A percentile compares a stretch with the other conserved stretches of the same genome.
Conservation (phyloP, 2,797 vertebrate species). For the Sternotherus odoratus region DNA sequence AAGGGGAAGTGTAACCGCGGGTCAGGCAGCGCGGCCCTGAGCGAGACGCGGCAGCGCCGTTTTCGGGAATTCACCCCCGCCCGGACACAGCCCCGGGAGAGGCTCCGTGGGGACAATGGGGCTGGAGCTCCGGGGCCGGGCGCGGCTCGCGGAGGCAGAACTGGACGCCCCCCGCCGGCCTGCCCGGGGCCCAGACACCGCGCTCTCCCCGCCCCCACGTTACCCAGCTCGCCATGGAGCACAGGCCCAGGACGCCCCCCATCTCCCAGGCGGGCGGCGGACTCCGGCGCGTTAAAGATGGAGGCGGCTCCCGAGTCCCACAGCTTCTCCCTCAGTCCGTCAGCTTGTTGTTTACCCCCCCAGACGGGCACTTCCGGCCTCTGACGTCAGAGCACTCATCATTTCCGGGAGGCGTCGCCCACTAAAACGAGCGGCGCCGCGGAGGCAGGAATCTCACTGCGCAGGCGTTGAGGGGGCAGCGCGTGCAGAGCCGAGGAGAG, state of each 20-base stretch:
- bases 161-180: background rate
- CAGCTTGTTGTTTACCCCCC: slow-evolving; percentile 76
- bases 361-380: slow-evolving; percentile 44
- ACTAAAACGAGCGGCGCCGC: background rate
- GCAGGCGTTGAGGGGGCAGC: background rate
- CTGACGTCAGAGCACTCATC: background rate
- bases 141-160: background rate
- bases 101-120: background rate
- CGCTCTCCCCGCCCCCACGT: slow-evolving; percentile 15
- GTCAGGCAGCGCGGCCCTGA: background rate
- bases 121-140: too few relatives aligned
- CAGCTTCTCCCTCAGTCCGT: background rate
- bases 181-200: background rate
- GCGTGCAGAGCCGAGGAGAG: fast-evolving
- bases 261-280: slow-evolving; percentile 71
- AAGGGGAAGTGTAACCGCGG: background rate
- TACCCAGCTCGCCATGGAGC: slow-evolving; percentile 97
- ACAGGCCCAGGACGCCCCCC: slow-evolving; percentile 93
- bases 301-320: slow-evolving; percentile 11
- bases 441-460: slow-evolving; percentile 33
- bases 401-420: background rate
- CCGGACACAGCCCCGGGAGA: background rate
- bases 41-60: too few relatives aligned
- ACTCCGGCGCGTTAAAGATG: slow-evolving; percentile 60
- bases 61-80: background rate